Percentiles rank a stretch among this genome's conserved stretches.
Evolutionary conservation across 2,797 vertebrate genomes (phyloP).

Genomic region (Microchirus variegatus): DNA sequence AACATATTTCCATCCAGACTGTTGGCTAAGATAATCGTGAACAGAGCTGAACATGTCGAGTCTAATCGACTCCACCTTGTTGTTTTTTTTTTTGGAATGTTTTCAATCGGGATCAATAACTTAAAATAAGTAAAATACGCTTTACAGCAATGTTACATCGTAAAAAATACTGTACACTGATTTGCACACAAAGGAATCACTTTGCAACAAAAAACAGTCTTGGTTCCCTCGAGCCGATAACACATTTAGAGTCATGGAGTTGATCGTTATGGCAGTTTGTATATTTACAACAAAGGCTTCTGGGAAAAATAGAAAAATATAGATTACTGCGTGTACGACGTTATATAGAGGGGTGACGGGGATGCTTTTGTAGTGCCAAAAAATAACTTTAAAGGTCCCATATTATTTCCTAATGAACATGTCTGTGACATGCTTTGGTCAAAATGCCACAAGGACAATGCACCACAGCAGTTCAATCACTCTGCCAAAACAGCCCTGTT

Average conservation of each 20-base stretch:
- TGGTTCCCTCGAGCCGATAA: conserved; percentile 1
- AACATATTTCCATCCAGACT: conserved; percentile 53
- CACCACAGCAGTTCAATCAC: no score
- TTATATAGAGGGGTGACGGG: conserved; percentile 9
- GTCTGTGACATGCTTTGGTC: no score
- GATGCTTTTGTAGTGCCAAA: conserved; percentile 21
- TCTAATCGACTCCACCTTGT: conserved; percentile 35
- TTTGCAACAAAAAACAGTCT: conserved; percentile 34
- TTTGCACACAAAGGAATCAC: conserved; percentile 49
- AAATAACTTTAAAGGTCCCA: no score
- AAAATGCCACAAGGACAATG: no score
- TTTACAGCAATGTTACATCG: conserved; percentile 63
- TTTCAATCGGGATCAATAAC: conserved; percentile 62
- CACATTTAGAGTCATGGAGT: conserved; percentile 32
- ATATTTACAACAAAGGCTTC: conserved; percentile 16
- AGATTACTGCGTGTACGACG: conserved; percentile 43
- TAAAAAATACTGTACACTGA: conserved; percentile 76
- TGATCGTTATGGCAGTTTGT: conserved; percentile 30
- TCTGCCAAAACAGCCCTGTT: no score
- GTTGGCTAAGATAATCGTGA: conserved; percentile 21
- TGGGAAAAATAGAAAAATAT: conserved; percentile 69
- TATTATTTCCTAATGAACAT: no score
- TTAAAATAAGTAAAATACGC: conserved; percentile 73
- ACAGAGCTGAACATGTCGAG: conserved; percentile 20
- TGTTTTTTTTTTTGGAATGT: conserved; percentile 53